Base-by-base conservation (phyloP, 2,888 invertebrate species). In the Polydesmus complanatus region DNA sequence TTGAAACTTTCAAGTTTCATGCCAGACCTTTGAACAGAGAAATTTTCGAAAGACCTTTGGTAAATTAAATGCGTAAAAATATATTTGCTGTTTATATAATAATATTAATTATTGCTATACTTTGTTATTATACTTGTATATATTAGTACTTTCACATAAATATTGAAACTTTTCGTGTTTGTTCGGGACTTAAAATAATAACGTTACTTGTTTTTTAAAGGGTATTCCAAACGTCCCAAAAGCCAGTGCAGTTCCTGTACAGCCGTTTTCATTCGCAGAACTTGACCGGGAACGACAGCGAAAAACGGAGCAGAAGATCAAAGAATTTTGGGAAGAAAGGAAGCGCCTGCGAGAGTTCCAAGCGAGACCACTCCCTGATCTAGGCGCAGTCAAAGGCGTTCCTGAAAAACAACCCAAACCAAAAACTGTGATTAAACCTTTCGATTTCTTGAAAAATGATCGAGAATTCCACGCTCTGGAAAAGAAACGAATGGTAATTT, bases 191-290 rank as follows among this genome's bases (percentile, higher is more conserved):
- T 8, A 37, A 37, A 37, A 37, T 37, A 37, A 37, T 37, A n/a
- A n/a, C n/a, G n/a, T n/a, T n/a, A n/a, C n/a, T n/a, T n/a, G n/a
- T n/a, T n/a, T n/a, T n/a, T 37, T 14, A 37, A 37, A 37, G 37
- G 37, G 37, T 8, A 37, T 37, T 37, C 37, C 37, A 5, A 5
- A 37, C 14, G 37, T 37, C 14, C 37, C 37, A 37, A 37, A 37
- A 37, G 8, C 8, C 14, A 5, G 37, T 37, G 8, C 37, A 23
- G 52, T 52, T 48, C 23, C 23, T 3, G 18, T 54, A 11, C 21
- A 74, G 60, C 85, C 85, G 18, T 86, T 86, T 68, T 84, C 83
- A 65, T 87, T 88, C 74, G 84, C 84, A 62, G 75, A 79, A 60
- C 73, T 83, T 18, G 80, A 85, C 70, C 80, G 80, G 68, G 73